Evolutionary conservation across 2,113 vertebrate species (phyloP), one percentile per base, ranked within the genome.

Genomic region (Tricholaema leucomelas): DNA sequence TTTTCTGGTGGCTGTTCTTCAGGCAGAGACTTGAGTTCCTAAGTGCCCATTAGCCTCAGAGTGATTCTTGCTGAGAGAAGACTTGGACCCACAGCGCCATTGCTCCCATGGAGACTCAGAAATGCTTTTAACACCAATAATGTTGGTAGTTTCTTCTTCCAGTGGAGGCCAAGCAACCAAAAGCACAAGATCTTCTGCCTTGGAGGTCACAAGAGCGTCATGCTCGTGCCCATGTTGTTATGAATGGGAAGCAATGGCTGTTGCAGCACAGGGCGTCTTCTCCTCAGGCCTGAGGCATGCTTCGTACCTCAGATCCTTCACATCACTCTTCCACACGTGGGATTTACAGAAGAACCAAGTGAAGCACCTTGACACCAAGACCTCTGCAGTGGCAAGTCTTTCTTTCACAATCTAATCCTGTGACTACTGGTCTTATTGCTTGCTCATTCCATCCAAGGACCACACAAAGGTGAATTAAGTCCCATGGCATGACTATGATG

Each of bases 51-150:
- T 63, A 60, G 24, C 71, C n/a, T 93, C 56, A 85, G 66, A 79
- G 83, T 31, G 33, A 59, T 78, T 74, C 75, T 71, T 93, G 85
- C 58, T 58, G 58, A 61, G 82, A 90, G 73, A 90, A 92, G 90
- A 86, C 88, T 87, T 72, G 58, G 81, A 94, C 79, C 44, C 31
- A 67, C 87, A 92, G 85, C 79, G 72, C 75, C 87, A 93, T 80
- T 93, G 87, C 81, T 95, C 69, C 89, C 48, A 30, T 24, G 54
- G 44, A 89, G 69, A 60, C 38, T 87, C 72, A 44, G 87, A 85
- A 71, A 42, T 20, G 10, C 74, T 70, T 87, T 81, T 61, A 65
- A 61, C 42, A 74, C 48, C 66, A 78, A 31, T n/a, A 66, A 58
- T 0, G 0, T 12, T 71, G 35, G 44, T 71, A 69, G 35, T 74